Conservation (phyloP, 2,113 vertebrate species). For the Alethe castanea region DNA sequence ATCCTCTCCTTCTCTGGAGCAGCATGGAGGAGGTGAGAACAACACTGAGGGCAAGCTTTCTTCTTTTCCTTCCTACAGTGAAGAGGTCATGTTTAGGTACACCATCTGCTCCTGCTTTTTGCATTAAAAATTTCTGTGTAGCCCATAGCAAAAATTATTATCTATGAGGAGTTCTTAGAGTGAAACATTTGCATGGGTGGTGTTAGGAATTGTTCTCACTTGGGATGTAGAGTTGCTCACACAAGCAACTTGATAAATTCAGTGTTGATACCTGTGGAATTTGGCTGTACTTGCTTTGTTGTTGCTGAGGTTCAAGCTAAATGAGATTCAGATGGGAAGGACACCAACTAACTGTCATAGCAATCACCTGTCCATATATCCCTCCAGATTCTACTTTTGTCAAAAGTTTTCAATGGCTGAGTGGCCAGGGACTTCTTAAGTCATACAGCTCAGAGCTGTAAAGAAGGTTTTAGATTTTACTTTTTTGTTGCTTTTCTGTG, state of each 20-base stretch:
- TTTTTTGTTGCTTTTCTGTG: not conserved
- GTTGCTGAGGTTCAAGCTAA: not conserved
- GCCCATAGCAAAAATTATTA: not conserved
- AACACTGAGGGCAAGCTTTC: not conserved
- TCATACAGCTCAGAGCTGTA: not conserved
- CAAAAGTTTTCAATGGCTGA: not conserved
- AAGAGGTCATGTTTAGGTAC: not conserved
- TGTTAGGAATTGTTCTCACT: slow-evolving; percentile 51
- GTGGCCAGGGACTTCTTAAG: not conserved
- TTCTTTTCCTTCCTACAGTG: not conserved
- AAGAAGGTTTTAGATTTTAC: not conserved
- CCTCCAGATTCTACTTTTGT: not conserved
- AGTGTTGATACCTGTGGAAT: not conserved
- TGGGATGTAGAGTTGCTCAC: not conserved
- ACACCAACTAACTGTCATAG: not conserved
- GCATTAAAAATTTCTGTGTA: not conserved
- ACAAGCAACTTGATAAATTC: not conserved
- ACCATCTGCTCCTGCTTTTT: slow-evolving; percentile 22
- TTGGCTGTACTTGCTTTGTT: not conserved
- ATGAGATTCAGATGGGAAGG: not conserved
- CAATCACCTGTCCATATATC: not conserved
- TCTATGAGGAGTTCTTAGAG: not conserved
- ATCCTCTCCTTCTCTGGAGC: not conserved
- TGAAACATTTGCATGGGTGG: not conserved
- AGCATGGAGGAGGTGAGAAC: slow-evolving; percentile 3